Base-by-base conservation (phyloP, 2,888 invertebrate genomes). In the Xylota sylvarum region DNA sequence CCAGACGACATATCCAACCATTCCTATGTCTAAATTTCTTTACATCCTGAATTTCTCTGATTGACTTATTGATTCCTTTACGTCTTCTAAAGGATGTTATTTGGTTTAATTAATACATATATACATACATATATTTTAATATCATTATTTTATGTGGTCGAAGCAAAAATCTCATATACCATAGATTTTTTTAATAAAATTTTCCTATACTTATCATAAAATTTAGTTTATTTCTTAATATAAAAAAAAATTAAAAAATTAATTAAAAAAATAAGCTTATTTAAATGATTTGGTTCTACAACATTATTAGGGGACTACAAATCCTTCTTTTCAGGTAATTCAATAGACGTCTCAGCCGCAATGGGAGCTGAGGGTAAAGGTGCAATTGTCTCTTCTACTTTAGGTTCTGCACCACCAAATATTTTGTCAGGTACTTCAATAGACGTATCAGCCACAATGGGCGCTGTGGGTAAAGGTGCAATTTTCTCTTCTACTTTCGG, bases 381-480 rank as follows among this genome's bases (percentile, higher is more conserved):
- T 1, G 4, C 27, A 52, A 7, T 37, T 50, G 58, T 37, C 32
- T 46, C n/a, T 4, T 27, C 19, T 40, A 12, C 17, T 40, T 64
- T 64, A 3, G 19, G 27, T 12, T 23, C 52, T 35, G 6, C 35
- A n/a, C 46, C n/a, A 4, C 48, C 10, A 40, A 80, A 77, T 14
- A 88, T 30, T 5, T n/a, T n/a, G n/a, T n/a, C n/a, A n/a, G n/a
- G 19, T 4, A 17, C 60, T 37, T 60, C 12, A 23, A 52, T 27
- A n/a, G 32, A 10, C n/a, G 17, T 32, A 3, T 56, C 56, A 35
- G n/a, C n/a, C n/a, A n/a, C n/a, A n/a, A 17, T 14, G 0, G 23
- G 58, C 19, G 58, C 19, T 37, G 58, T 12, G 5, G 55, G 32
- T 32, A 14, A 17, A 14, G 55, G 7, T 1, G 2, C 23, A 52